Percentiles rank a stretch among this genome's conserved stretches.
These are phyloP conservation scores for Athene cunicularia DNA, from an alignment of 2,113 vertebrate genomes.

Conservation along the genomic window DNA sequence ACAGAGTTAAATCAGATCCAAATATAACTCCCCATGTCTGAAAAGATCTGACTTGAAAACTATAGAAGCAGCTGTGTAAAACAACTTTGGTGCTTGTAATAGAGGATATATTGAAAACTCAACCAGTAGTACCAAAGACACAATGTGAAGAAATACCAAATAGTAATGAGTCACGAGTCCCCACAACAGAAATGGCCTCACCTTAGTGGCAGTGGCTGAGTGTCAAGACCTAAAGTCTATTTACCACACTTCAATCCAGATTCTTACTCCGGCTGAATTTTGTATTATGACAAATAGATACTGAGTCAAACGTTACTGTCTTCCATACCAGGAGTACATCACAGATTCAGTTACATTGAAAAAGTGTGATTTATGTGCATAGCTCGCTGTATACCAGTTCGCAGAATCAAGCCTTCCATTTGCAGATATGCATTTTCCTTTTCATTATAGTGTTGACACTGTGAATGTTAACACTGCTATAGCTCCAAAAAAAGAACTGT, in stretches of 20 bases:
- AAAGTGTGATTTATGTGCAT: neutral
- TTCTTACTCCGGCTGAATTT: neutral
- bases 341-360: neutral
- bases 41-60: neutral
- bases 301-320: neutral
- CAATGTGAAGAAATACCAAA: neutral
- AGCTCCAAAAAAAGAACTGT: neutral
- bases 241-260: neutral
- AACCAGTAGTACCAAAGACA: neutral
- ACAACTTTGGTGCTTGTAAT: neutral
- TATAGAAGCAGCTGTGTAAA: neutral
- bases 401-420: neutral
- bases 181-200: neutral
- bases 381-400: neutral
- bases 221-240: neutral
- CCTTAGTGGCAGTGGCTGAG: neutral
- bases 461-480: neutral
- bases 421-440: neutral
- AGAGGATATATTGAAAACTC: neutral
- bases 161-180: accelerated
- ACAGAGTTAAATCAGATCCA: neutral
- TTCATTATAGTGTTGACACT: neutral
- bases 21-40: neutral
- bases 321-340: neutral
- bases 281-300: neutral